phyloP scores from a whole-genome alignment of 2,888 invertebrate species.

The Trichogramma dendrolimi region DNA sequence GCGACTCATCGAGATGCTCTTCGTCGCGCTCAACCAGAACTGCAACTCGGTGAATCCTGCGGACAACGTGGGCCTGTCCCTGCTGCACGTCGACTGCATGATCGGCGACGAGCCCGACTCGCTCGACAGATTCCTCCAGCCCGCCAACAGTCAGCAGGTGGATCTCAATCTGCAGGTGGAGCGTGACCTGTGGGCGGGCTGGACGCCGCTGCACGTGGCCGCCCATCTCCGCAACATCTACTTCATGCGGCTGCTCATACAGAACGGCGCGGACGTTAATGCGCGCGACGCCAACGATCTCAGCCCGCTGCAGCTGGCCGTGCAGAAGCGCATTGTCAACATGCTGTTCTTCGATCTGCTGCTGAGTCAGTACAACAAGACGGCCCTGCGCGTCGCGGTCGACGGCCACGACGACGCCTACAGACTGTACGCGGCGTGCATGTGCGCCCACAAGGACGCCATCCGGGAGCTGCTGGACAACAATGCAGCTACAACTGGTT shows the following conservation, averaged over 20 bases:
- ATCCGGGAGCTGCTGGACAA: too few species aligned
- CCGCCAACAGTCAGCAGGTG: background rate
- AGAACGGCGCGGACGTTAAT: constrained; percentile 9
- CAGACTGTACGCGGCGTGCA: too few species aligned
- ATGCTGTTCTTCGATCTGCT: background rate
- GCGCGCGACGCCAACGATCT: background rate
- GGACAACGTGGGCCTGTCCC: background rate
- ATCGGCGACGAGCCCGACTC: background rate
- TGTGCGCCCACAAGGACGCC: too few species aligned
- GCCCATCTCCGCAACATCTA: background rate
- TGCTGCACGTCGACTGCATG: background rate
- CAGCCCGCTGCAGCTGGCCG: constrained; percentile 8
- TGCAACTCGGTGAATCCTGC: background rate
- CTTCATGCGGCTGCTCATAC: background rate
- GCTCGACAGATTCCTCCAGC: background rate
- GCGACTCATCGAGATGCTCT: constrained; percentile 1
- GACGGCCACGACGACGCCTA: background rate
- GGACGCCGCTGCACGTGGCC: constrained; percentile 13
- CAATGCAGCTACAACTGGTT: too few species aligned
- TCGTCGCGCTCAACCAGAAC: background rate
- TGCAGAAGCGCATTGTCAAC: constrained; percentile 4
- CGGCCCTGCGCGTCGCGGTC: background rate
- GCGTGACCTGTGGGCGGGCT: constrained; percentile 8
- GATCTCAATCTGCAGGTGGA: constrained; percentile 1
- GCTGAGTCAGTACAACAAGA: background rate